Evolutionary conservation across 2,113 vertebrate genomes (phyloP).

Genomic region (Psilopsiagon aurifrons): DNA sequence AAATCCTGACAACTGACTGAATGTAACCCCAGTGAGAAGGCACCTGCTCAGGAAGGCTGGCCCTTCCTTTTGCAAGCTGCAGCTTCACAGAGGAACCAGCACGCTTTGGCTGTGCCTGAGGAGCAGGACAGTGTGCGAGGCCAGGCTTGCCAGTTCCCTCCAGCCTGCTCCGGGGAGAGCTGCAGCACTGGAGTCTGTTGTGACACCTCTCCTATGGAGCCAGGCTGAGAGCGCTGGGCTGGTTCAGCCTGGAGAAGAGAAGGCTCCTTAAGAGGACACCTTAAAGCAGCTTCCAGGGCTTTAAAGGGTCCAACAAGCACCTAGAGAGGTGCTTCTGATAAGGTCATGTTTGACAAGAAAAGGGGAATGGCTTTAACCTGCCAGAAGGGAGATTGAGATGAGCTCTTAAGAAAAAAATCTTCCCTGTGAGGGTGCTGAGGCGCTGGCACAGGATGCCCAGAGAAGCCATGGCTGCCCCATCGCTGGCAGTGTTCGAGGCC

Average conservation of each 20-base stretch:
- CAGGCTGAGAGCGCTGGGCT: not conserved
- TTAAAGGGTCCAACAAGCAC: not conserved
- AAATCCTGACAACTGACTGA: not conserved
- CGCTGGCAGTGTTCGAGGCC: not conserved
- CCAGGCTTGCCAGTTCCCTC: not conserved
- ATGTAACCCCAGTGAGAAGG: not conserved
- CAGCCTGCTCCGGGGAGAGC: not conserved
- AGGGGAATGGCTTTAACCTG: not conserved
- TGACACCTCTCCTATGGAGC: not conserved
- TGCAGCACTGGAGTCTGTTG: not conserved
- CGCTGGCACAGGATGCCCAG: not conserved
- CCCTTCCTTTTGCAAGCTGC: not conserved
- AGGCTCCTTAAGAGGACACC: not conserved
- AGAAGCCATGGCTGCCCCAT: not conserved
- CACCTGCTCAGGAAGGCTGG: constrained; percentile 44
- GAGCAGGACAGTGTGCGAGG: accelerated
- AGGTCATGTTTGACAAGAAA: not conserved
- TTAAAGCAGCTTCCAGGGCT: not conserved
- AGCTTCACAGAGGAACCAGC: not conserved
- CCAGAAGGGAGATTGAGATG: not conserved
- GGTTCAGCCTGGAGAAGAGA: not conserved
- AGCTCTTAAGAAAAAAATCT: not conserved
- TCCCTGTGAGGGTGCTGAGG: not conserved
- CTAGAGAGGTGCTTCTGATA: not conserved
- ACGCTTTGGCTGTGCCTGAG: not conserved